A percentile compares a stretch with the other conserved stretches of the same genome.
These are phyloP conservation scores for Argentina silus DNA, from an alignment of 2,797 vertebrate species.

Conservation along the genomic window DNA sequence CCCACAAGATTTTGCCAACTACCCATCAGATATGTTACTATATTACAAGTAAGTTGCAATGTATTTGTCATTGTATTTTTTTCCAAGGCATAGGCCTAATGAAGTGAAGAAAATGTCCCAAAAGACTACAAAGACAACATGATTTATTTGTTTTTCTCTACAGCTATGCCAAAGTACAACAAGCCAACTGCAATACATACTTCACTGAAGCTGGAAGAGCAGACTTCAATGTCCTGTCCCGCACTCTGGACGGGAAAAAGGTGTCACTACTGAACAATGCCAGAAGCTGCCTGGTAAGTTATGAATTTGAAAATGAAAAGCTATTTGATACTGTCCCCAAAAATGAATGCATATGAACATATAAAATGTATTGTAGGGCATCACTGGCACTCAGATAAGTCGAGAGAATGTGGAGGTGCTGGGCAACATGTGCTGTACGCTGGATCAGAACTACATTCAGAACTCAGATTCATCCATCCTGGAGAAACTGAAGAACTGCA, in stretches of 20 bases:
- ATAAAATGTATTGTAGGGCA: constrained; percentile 24
- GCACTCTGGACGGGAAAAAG: constrained; percentile 23
- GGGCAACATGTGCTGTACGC: constrained; percentile 30
- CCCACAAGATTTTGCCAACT: constrained; percentile 25
- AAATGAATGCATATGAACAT: background rate
- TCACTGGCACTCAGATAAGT: constrained; percentile 11
- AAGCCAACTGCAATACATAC: constrained; percentile 37
- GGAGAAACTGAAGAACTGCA: constrained; percentile 42
- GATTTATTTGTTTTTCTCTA: constrained; percentile 3
- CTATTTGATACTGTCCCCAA: background rate
- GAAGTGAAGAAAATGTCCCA: background rate
- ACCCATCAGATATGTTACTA: constrained; percentile 45
- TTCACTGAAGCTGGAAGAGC: constrained; percentile 36
- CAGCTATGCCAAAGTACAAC: constrained; percentile 37
- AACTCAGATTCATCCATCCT: constrained; percentile 36
- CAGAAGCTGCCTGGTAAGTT: constrained; percentile 40
- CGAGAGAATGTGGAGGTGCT: constrained; percentile 23
- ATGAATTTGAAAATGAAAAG: background rate
- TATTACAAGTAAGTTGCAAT: constrained; percentile 42
- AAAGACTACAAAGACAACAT: background rate
- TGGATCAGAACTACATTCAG: constrained; percentile 9
- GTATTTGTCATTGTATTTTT: background rate
- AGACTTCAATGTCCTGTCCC: constrained; percentile 33
- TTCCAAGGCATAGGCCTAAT: background rate
- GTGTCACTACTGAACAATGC: constrained; percentile 27